Evolutionary conservation across 1,140 invertebrate species (phyloP).

Genomic region (Brachionus plicatilis): DNA sequence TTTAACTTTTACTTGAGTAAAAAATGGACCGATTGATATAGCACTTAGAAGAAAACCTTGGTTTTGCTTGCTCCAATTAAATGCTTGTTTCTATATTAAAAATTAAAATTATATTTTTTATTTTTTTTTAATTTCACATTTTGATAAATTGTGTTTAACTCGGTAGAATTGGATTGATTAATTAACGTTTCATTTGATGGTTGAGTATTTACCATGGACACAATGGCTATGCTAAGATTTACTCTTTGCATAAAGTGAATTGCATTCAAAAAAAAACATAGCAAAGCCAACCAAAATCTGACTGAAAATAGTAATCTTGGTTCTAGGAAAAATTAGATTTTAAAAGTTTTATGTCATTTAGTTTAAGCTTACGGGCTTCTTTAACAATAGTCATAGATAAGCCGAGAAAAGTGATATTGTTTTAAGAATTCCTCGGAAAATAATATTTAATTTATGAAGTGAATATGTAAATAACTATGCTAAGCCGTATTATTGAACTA

Average conservation of each 20-base stretch:
- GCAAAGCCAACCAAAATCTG: constrained; percentile 5
- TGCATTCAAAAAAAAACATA: constrained; percentile 33
- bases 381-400: background rate
- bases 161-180: background rate
- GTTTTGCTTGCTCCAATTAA: background rate
- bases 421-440: background rate
- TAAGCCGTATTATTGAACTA: background rate
- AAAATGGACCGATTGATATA: constrained; percentile 12
- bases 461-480: background rate
- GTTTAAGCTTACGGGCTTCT: background rate
- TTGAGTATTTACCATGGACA: background rate
- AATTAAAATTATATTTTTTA: background rate
- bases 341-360: background rate
- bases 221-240: constrained; percentile 28
- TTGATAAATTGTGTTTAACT: background rate
- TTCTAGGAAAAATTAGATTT: background rate
- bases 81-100: background rate
- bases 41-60: constrained; percentile 13
- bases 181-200: background rate
- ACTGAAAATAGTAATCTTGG: background rate
- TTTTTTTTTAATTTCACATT: background rate
- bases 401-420: background rate
- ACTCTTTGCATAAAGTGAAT: constrained; percentile 37
- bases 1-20: constrained; percentile 12
- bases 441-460: background rate